phyloP scores from a whole-genome alignment of 2,797 vertebrate genomes.

The Iguana delicatissima region DNA sequence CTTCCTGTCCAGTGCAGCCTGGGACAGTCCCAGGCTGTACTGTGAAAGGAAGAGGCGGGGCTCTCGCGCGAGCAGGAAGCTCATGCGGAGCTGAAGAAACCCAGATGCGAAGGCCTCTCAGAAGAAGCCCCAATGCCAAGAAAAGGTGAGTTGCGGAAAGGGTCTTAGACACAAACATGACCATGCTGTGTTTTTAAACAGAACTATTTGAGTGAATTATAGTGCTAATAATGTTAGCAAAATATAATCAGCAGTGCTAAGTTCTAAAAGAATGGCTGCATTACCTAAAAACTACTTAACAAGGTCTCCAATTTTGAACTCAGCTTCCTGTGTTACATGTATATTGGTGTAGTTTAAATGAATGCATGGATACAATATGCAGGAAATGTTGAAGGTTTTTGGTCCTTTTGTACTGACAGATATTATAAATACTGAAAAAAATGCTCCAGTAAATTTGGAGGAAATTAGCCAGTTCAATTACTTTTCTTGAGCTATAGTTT shows the following conservation, averaged over 20 bases:
- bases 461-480: not conserved
- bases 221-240: slow-evolving; percentile 6
- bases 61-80: no score
- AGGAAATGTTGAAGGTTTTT: slow-evolving; percentile 16
- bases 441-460: not conserved
- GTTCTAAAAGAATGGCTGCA: not conserved
- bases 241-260: not conserved
- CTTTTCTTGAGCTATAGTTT: not conserved
- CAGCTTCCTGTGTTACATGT: slow-evolving; percentile 9
- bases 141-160: no score
- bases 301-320: not conserved
- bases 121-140: no score
- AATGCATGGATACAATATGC: not conserved
- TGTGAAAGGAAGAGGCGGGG: no score
- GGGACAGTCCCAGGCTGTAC: no score
- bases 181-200: not conserved
- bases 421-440: slow-evolving; percentile 22
- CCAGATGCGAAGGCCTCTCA: no score
- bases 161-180: not conserved
- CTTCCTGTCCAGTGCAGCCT: no score
- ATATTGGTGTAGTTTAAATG: slow-evolving; percentile 15
- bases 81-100: no score
- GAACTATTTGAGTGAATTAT: not conserved
- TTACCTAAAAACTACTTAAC: not conserved
- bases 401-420: slow-evolving; percentile 31